Percentiles rank a stretch among this genome's conserved stretches.
Evolutionary conservation across 2,113 vertebrate genomes (phyloP).

Genomic region (Nipponia nippon): DNA sequence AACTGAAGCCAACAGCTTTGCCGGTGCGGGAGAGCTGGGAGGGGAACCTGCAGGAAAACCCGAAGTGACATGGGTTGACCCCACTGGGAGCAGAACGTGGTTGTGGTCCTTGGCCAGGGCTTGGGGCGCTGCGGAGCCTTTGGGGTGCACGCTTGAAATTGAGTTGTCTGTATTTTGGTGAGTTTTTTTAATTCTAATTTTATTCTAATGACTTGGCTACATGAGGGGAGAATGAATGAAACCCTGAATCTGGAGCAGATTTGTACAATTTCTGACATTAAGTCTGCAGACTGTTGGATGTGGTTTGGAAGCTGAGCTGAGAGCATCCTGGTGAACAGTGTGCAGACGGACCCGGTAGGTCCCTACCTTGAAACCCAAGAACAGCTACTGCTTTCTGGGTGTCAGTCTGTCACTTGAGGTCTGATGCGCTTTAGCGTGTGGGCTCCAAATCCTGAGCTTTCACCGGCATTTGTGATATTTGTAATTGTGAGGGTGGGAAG

Average conservation of each 20-base stretch:
- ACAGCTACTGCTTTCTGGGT: background rate
- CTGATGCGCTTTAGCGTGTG: background rate
- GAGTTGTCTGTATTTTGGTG: background rate
- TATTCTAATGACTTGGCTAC: background rate
- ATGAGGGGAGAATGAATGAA: background rate
- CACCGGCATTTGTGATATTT: background rate
- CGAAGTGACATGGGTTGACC: background rate
- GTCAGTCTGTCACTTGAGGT: background rate
- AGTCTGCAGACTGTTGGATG: background rate
- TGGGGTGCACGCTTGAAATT: accelerated
- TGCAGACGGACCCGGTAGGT: background rate
- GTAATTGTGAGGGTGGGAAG: background rate
- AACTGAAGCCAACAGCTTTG: background rate
- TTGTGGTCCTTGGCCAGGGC: background rate
- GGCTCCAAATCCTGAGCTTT: background rate
- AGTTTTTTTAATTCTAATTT: background rate
- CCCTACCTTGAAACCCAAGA: background rate
- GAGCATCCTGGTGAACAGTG: accelerated
- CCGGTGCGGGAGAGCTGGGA: background rate
- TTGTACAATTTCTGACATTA: background rate
- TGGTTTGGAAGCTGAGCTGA: background rate
- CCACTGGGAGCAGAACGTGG: accelerated
- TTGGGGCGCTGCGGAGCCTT: background rate
- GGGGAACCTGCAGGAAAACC: slow-evolving; percentile 11
- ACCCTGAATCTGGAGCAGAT: background rate